phyloP scores from a whole-genome alignment of 2,797 vertebrate genomes.

The Notamacropus eugenii region DNA sequence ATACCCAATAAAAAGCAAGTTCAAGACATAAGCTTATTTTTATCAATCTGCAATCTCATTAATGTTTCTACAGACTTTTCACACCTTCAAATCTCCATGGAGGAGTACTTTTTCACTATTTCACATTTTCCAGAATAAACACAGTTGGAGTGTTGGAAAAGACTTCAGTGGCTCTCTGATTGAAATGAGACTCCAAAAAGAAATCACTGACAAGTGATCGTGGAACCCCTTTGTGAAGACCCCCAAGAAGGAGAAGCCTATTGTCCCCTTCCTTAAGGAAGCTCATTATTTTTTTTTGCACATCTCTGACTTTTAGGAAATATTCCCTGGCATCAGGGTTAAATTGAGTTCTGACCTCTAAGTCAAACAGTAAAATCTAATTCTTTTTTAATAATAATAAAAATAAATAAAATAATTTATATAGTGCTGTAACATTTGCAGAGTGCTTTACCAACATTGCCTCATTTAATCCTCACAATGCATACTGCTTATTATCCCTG shows the following conservation, averaged over 20 bases:
- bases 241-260: not conserved
- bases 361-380: not conserved
- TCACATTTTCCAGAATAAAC: not conserved
- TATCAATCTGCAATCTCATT: not conserved
- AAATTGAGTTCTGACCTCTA: not conserved
- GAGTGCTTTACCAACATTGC: not conserved
- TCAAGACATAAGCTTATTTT: not conserved
- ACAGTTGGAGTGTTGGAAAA: not conserved
- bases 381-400: not conserved
- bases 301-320: not conserved
- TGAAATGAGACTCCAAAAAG: not conserved
- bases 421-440: not conserved
- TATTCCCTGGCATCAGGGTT: not conserved
- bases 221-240: not conserved
- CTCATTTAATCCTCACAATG: not conserved
- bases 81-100: not conserved
- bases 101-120: not conserved
- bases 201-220: not conserved
- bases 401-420: not conserved
- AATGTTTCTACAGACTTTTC: not conserved
- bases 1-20: not conserved
- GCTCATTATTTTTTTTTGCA: not conserved
- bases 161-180: not conserved
- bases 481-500: not conserved
- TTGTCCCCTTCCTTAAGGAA: not conserved